phyloP scores from a whole-genome alignment of 2,888 invertebrate genomes.

The Tenthredo livida region DNA sequence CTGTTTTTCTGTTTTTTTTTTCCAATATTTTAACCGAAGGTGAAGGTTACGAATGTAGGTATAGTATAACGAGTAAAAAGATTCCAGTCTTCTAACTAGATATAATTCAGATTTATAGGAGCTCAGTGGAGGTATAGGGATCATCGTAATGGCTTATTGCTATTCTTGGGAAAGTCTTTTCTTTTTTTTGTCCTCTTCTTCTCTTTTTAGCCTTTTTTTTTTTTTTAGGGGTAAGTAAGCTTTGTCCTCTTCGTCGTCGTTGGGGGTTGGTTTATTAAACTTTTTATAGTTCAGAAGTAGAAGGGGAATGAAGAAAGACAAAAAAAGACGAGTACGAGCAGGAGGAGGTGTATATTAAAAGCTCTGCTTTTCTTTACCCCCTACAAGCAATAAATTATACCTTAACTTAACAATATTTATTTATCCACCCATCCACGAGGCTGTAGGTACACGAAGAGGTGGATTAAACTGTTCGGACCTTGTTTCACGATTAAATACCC shows the following conservation, averaged over 20 bases:
- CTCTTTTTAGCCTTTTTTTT: not conserved
- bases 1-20: not conserved
- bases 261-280: constrained; percentile 68
- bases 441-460: not conserved
- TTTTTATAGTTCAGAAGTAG: constrained; percentile 63
- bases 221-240: constrained; percentile 62
- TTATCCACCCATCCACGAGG: not conserved
- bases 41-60: constrained; percentile 2
- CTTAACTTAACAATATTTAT: constrained; percentile 22
- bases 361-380: not conserved
- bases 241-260: constrained; percentile 56
- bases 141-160: constrained; percentile 72
- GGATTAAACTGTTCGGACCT: not conserved
- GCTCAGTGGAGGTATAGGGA: constrained; percentile 57
- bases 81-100: constrained; percentile 57
- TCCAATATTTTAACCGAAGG: not conserved
- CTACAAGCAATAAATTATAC: not conserved
- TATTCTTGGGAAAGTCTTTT: constrained; percentile 68
- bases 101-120: constrained; percentile 72
- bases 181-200: not conserved
- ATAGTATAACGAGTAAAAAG: not conserved
- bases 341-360: not conserved
- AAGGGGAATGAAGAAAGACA: not conserved
- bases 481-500: not conserved
- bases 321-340: not conserved